phyloP scores from a whole-genome alignment of 2,797 vertebrate species.

The Galaxias olidus region DNA sequence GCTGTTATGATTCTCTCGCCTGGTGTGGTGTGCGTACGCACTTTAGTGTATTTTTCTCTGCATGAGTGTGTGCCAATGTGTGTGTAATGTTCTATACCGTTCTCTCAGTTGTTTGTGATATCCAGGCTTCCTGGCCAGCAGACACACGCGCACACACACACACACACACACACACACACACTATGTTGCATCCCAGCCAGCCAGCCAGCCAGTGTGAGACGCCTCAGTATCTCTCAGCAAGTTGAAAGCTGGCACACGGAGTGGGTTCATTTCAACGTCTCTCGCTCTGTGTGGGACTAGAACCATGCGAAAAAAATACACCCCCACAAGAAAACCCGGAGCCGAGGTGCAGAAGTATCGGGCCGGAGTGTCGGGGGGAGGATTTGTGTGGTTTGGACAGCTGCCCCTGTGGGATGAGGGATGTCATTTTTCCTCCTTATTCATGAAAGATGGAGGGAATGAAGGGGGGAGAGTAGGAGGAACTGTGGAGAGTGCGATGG shows the following conservation, averaged over 20 bases:
- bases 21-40: constrained; percentile 33
- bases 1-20: constrained; percentile 58
- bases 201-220: constrained; percentile 61
- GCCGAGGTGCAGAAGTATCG: constrained; percentile 60
- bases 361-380: constrained; percentile 44
- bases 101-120: constrained; percentile 61
- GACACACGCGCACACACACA: constrained; percentile 19
- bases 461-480: constrained; percentile 19
- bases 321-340: constrained; percentile 23
- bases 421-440: constrained; percentile 60
- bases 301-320: constrained; percentile 54
- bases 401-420: constrained; percentile 61
- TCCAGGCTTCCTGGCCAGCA: constrained; percentile 40
- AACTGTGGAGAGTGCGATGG: constrained; percentile 39
- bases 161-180: constrained; percentile 1
- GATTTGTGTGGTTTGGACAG: constrained; percentile 57
- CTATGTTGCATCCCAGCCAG: constrained; percentile 30
- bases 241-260: constrained; percentile 62
- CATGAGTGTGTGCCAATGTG: constrained; percentile 44
- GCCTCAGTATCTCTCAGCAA: constrained; percentile 63
- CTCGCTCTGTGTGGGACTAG: constrained; percentile 59
- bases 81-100: constrained; percentile 61
- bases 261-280: constrained; percentile 60
- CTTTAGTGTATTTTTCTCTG: constrained; percentile 7
- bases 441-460: constrained; percentile 46